Evolutionary conservation across 2,113 vertebrate genomes (phyloP).

Genomic region (Gambusia holbrooki): DNA sequence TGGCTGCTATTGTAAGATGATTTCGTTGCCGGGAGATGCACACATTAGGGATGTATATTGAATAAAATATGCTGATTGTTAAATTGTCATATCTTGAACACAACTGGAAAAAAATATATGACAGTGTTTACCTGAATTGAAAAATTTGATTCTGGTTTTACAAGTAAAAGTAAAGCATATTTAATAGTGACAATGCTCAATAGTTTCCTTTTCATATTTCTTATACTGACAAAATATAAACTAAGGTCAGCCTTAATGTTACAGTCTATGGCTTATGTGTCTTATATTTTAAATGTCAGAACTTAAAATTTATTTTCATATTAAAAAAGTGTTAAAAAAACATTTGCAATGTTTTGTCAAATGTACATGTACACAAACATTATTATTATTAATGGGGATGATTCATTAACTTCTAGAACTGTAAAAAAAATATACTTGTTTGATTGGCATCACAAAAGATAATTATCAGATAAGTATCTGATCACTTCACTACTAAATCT

Average conservation of each 20-base stretch:
- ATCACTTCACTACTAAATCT: slow-evolving; percentile 2
- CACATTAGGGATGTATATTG: background rate
- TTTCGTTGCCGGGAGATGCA: background rate
- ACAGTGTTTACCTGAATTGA: background rate
- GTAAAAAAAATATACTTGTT: slow-evolving; percentile 32
- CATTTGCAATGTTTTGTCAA: slow-evolving; percentile 8
- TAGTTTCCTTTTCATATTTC: background rate
- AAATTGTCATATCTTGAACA: background rate
- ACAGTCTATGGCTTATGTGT: background rate
- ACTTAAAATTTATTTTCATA: background rate
- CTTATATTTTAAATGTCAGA: background rate
- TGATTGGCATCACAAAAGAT: slow-evolving; percentile 8
- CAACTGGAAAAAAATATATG: background rate
- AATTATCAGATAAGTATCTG: slow-evolving; percentile 23
- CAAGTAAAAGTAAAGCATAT: background rate
- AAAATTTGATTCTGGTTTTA: background rate
- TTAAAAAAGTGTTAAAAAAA: background rate
- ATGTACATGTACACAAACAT: slow-evolving; percentile 26
- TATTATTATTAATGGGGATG: slow-evolving; percentile 20
- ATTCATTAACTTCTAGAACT: slow-evolving; percentile 28
- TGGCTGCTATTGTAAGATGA: background rate
- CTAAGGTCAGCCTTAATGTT: background rate
- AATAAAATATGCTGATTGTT: background rate
- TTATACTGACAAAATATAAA: background rate
- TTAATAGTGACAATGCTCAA: too few species aligned